phyloP scores from a whole-genome alignment of 2,797 vertebrate genomes.

The Loris lydekkerianus region DNA sequence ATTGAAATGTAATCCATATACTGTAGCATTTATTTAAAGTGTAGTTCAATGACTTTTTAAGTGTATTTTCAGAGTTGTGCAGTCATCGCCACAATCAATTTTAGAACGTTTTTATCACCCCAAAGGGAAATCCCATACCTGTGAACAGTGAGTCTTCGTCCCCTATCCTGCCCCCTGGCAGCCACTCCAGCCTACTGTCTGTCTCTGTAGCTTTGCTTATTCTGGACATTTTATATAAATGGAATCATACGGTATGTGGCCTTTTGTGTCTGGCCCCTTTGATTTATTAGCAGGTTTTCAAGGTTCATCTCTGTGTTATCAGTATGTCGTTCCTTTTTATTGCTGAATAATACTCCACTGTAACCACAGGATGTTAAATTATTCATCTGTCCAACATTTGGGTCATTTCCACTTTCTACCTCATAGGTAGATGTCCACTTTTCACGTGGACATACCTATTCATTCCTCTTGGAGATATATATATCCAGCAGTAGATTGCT shows the following conservation, averaged over 20 bases:
- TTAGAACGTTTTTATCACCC: not conserved
- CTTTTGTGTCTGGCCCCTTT: not conserved
- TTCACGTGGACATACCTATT: not conserved
- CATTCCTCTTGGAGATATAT: not conserved
- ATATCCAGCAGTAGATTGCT: not conserved
- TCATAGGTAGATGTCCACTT: not conserved
- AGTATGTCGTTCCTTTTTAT: not conserved
- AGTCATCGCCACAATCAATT: not conserved
- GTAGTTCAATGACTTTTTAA: not conserved
- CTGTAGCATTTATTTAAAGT: not conserved
- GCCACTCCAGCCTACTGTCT: not conserved
- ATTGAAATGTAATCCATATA: not conserved
- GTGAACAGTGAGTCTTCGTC: too few species aligned
- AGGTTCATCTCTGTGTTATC: fast-evolving
- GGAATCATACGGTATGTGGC: fast-evolving
- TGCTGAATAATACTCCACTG: fast-evolving
- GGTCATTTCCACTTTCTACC: too few species aligned
- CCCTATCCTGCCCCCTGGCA: not conserved
- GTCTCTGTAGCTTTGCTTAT: not conserved
- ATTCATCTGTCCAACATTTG: not conserved
- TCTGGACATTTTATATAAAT: too few species aligned
- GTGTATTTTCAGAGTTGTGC: not conserved
- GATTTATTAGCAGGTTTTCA: not conserved
- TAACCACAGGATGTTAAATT: not conserved
- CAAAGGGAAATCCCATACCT: not conserved